phyloP scores from a whole-genome alignment of 2,888 invertebrate species.

The Spodoptera picta region DNA sequence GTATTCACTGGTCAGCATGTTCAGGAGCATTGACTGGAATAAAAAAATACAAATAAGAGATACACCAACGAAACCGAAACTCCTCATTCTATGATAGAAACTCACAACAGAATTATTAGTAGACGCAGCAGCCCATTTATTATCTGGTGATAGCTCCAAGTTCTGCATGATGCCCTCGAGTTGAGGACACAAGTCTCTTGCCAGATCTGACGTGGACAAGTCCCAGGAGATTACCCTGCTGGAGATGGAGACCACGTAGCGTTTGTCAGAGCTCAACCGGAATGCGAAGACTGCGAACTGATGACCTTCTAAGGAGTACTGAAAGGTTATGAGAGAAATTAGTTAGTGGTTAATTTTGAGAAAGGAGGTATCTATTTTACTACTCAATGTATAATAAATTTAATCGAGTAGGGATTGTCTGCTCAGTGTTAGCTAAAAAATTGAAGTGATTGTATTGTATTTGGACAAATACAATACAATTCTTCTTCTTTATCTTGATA shows the following conservation, averaged over 20 bases:
- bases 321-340: conserved; percentile 56
- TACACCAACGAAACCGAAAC: no score
- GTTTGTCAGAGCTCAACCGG: conserved; percentile 95
- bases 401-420: no score
- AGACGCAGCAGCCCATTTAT: conserved; percentile 98
- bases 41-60: not conserved
- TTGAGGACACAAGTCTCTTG: conserved; percentile 96
- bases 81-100: not conserved
- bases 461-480: no score
- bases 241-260: conserved; percentile 98
- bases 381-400: no score
- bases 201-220: conserved; percentile 97
- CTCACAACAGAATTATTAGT: conserved; percentile 97
- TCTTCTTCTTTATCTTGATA: no score
- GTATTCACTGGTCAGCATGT: conserved; percentile 98
- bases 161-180: conserved; percentile 99
- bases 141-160: conserved; percentile 96
- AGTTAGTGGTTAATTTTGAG: not conserved
- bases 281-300: conserved; percentile 99
- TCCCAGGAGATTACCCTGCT: conserved; percentile 99
- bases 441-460: no score
- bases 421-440: no score
- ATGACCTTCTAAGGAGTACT: conserved; percentile 99
- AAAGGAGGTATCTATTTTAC: no score
- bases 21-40: conserved; percentile 94